Evolutionary conservation across 2,888 invertebrate genomes (phyloP), one percentile per base, ranked within the genome.

Genomic region (Acanthopleura granulata): DNA sequence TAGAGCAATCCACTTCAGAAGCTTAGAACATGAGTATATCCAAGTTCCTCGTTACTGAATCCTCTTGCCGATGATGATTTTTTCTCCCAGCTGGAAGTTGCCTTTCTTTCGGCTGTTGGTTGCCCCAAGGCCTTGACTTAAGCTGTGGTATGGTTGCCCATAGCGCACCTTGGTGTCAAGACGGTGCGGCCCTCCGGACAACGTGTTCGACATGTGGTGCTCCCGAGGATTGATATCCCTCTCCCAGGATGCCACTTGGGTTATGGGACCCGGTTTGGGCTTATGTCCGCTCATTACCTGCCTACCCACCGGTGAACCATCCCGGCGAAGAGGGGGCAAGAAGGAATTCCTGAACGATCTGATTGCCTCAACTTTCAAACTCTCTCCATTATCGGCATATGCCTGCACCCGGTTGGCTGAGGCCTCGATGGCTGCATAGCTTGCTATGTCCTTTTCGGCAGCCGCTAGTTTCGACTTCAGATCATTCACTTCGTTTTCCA

Each of bases 401-500:
- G 40, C 40, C 3, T 40, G 40, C 9, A 40, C 3, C 22, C 18
- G 57, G 12, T 57, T 57, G 15, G 6, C 66, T 3, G 22, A 27
- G 25, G 15, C 9, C 22, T 22, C 29, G 18, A 27, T 22, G 25
- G 22, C 22, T 57, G 18, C n/a, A 57, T 57, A 22, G 18, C 22
- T 57, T 4, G 57, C 57, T 6, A 57, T 4, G 16, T 22, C 16
- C 66, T 27, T 66, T 66, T 66, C 66, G 1, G 25, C 29, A 22
- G 18, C 29, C 18, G 29, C 27, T 16, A 71, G 71, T 25, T 72
- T 80, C 4, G 77, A 74, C 76, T 78, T 83, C 40, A 84, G 73
- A 71, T 82, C 83, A 0, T 72, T 51, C 16, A 81, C 75, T 22
- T 86, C 85, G 25, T 77, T 77, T 72, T 85, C 84, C 27, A 79